A percentile compares a stretch with the other conserved stretches of the same genome.
phyloP scores from a whole-genome alignment of 1,140 invertebrate species.

The Cephus cinctus region DNA sequence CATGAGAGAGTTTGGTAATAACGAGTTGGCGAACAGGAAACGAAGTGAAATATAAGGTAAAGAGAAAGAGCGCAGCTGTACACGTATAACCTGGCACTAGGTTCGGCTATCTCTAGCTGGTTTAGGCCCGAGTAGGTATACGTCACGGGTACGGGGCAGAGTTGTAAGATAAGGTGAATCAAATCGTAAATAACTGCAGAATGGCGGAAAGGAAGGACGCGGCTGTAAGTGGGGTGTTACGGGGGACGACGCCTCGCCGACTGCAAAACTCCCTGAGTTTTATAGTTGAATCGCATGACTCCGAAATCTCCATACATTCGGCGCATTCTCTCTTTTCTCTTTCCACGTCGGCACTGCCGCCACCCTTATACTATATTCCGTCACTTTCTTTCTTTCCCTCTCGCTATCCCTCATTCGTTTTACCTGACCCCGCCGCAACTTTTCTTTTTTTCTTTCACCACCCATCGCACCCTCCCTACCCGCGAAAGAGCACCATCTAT shows the following conservation, averaged over 20 bases:
- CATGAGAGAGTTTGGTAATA: no score
- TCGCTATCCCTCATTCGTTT: no score
- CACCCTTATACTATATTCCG: no score
- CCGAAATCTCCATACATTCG: constrained; percentile 53
- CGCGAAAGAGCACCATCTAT: no score
- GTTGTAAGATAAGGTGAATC: constrained; percentile 55
- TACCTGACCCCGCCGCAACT: no score
- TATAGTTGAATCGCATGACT: constrained; percentile 59
- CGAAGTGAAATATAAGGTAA: constrained; percentile 1
- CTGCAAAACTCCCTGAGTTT: constrained; percentile 56
- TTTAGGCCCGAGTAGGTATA: constrained; percentile 15
- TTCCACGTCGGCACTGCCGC: constrained; percentile 3
- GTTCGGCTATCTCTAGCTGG: constrained; percentile 18
- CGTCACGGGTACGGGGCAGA: constrained; percentile 15
- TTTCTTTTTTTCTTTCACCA: no score
- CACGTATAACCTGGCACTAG: constrained; percentile 13
- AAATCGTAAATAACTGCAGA: constrained; percentile 57
- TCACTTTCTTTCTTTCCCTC: no score
- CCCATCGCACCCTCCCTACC: no score
- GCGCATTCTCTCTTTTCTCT: constrained; percentile 20
- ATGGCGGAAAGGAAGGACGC: constrained; percentile 42
- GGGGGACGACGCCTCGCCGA: constrained; percentile 45
- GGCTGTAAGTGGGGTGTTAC: constrained; percentile 13
- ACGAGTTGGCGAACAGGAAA: not conserved
- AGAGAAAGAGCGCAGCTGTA: constrained; percentile 3